Base-by-base conservation (phyloP, 2,888 invertebrate species). In the Penaeus monodon region DNA sequence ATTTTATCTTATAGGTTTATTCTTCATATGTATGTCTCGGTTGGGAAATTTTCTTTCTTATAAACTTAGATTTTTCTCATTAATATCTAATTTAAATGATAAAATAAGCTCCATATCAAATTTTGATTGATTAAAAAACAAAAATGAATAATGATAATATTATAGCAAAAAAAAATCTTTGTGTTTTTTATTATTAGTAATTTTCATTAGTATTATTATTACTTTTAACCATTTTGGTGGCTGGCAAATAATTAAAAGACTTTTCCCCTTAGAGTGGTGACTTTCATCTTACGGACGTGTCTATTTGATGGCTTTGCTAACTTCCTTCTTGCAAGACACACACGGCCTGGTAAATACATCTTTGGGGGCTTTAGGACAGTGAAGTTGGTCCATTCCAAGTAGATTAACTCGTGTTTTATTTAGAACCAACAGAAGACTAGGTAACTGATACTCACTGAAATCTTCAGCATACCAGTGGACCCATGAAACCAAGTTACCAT, bases 281-380 rank as follows among this genome's bases (percentile, higher is more conserved):
- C 91, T 94, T 95, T 90, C 94, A 94, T 89, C 92, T 96, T 86
- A 94, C 94, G 91, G 95, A 92, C 93, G 94, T 63, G 94, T 95
- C n/a, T 96, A 94, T 93, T 94, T 95, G 88, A 94, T 95, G 91
- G 95, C 95, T 96, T 95, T 92, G 94, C 95, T 77, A 96, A 96
- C 92, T 96, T 95, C 94, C 93, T 96, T 90, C 94, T 96, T 92
- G 95, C 8, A 94, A 95, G 91, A 95, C 95, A 91, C 96, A 10
- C 95, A 96, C 91, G 96, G 0, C 95, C 95, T 0, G 96, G 96
- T 0, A 95, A 96, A 91, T 95, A 95, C 94, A 94, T 96, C 79
- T 94, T 96, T 63, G 95, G 95, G 24, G 91, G 91, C 29, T 91
- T 91, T 88, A 90, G 74, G 92, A 92, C 84, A 91, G 91, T 63